Evolutionary conservation across 2,797 vertebrate species (phyloP).

Genomic region (Paguma larvata): DNA sequence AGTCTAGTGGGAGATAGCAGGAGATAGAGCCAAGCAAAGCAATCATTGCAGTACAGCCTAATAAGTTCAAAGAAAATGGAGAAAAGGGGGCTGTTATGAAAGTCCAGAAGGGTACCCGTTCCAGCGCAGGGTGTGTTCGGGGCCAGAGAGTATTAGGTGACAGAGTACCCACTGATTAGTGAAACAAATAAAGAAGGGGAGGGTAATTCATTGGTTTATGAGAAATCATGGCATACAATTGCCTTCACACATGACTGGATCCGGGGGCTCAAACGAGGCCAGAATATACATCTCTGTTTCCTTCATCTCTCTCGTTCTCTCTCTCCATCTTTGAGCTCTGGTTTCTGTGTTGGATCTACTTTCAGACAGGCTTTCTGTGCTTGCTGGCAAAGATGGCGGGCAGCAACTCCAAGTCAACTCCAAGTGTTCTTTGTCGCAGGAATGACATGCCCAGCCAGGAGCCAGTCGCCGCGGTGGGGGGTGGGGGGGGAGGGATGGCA

Average conservation of each 20-base stretch:
- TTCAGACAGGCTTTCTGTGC: background rate
- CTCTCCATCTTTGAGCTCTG: background rate
- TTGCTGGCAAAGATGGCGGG: background rate
- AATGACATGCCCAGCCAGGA: background rate
- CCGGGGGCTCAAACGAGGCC: background rate
- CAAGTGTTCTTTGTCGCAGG: background rate
- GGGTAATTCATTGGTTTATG: background rate
- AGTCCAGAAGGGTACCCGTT: background rate
- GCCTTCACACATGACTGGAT: background rate
- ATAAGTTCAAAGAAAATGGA: background rate
- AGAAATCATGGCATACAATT: background rate
- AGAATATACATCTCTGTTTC: background rate
- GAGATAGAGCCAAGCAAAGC: background rate
- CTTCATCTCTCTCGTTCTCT: background rate
- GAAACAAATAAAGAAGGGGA: background rate
- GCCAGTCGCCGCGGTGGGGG: background rate
- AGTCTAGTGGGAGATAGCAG: background rate
- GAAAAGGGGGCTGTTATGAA: background rate
- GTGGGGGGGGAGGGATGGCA: too few species aligned
- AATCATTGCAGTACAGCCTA: background rate
- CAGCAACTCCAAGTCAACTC: background rate
- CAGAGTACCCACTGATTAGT: background rate
- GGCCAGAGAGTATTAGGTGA: background rate
- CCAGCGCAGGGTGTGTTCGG: background rate
- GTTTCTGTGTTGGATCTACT: constrained; percentile 5